A percentile compares a stretch with the other conserved stretches of the same genome.
phyloP scores from a whole-genome alignment of 2,888 invertebrate species.

The Mythimna albipuncta region DNA sequence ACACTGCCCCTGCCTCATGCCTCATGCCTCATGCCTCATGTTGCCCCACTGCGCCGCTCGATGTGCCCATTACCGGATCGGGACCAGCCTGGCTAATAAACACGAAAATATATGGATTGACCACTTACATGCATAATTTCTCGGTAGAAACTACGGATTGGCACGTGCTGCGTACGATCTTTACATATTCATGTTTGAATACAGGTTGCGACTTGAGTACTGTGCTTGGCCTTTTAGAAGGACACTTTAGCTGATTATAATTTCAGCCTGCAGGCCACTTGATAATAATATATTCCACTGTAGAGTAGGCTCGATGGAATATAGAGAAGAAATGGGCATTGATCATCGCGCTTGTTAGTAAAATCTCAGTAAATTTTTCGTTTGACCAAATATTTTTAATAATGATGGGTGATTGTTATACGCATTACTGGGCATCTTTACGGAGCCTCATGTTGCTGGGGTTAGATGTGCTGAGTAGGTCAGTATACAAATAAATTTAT shows the following conservation, averaged over 20 bases:
- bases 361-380: neutral
- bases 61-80: constrained; percentile 36
- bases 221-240: constrained; percentile 1
- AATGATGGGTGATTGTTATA: too few species aligned
- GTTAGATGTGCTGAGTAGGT: too few species aligned
- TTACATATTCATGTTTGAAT: constrained; percentile 41
- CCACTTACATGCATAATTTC: constrained; percentile 39
- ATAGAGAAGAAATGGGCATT: neutral
- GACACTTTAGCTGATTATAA: constrained; percentile 2
- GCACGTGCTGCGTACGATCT: constrained; percentile 39
- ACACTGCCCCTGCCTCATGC: constrained; percentile 51
- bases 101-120: constrained; percentile 52
- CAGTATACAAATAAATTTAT: too few species aligned
- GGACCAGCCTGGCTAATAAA: constrained; percentile 33
- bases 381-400: neutral
- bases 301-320: neutral
- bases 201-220: constrained; percentile 7
- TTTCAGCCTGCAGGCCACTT: neutral
- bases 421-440: too few species aligned
- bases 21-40: constrained; percentile 17
- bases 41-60: constrained; percentile 34
- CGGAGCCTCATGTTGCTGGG: too few species aligned
- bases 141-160: constrained; percentile 19
- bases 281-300: neutral
- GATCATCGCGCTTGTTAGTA: neutral